Conservation (phyloP, 2,888 invertebrate genomes). For the Altica lythri region DNA sequence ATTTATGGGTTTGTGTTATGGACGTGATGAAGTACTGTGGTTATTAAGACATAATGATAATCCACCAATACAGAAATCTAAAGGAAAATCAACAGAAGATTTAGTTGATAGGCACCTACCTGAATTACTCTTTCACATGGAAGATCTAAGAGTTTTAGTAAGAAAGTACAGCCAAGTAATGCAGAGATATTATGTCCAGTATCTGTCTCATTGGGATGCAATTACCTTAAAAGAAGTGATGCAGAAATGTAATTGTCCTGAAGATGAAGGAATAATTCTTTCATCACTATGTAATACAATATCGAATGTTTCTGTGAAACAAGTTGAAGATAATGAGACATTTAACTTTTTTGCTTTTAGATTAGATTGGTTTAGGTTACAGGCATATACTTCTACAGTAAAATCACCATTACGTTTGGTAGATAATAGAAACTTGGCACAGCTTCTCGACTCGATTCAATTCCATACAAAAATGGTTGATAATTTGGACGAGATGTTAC, state of each 20-base stretch:
- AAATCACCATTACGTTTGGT: conserved; percentile 79
- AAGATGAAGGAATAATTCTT: conserved; percentile 93
- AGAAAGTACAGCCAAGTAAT: conserved; percentile 80
- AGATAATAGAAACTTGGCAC: conserved; percentile 85
- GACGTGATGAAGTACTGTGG: conserved; percentile 98
- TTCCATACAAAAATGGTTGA: conserved; percentile 99
- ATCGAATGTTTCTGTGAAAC: conserved; percentile 83
- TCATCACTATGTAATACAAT: conserved; percentile 91
- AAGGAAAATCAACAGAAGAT: conserved; percentile 85
- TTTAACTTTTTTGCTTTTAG: conserved; percentile 96
- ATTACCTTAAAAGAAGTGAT: conserved; percentile 84
- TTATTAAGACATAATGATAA: conserved; percentile 94
- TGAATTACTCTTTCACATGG: conserved; percentile 97
- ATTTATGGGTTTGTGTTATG: conserved; percentile 93
- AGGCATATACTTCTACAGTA: conserved; percentile 87
- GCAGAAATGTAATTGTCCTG: conserved; percentile 83
- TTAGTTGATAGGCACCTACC: conserved; percentile 94
- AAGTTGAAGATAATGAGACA: conserved; percentile 94
- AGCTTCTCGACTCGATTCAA: conserved; percentile 91
- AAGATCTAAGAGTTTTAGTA: conserved; percentile 91
- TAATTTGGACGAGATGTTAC: conserved; percentile 93
- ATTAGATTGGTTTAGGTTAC: conserved; percentile 93
- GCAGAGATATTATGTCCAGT: conserved; percentile 97
- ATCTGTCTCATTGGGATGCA: conserved; percentile 94
- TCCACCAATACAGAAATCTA: conserved; percentile 84